Base-by-base conservation (phyloP, 2,888 invertebrate species). In the Lathronympha strigana region DNA sequence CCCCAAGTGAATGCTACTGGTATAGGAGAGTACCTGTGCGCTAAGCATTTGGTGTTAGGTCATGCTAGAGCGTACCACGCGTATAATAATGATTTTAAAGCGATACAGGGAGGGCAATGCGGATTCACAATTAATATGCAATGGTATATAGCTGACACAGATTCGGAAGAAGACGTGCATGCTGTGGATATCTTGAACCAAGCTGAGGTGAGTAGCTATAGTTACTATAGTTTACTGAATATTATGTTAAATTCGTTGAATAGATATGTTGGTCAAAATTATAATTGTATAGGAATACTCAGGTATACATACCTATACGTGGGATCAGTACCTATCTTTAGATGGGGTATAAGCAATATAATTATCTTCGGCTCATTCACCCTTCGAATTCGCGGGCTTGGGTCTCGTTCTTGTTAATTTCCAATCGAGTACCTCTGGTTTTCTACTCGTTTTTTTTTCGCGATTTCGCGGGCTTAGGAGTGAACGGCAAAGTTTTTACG, bases 41-140 rank as follows among this genome's bases (percentile, higher is more conserved):
- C 86, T 1, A 93, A 93, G 71, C 93, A 91, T 53, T 71, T 94
- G 58, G 74, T 94, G 2, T 73, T 90, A 63, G 92, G 94, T 0
- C 94, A 95, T 75, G 93, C 93, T 0, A 86, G 79, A 63, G 93
- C 91, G 0, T 94, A 93, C 71, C 83, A 85, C 23, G 67, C 93
- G 9, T 94, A 93, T 72, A 75, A 93, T 38, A 72, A 77, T 0
- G 78, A 85, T n/a, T 93, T 84, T 72, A 82, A 77, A 70, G 21
- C 70, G 0, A 63, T 66, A 36, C 84, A 87, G 69, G 67, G 67
- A 49, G 73, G 72, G 68, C 57, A 64, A 45, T 61, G 84, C 33
- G 78, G 81, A 11, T 73, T 86, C 4, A 76, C 80, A 4, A 57
- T 80, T n/a, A 78, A 76, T 61, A 61, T 72, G 5, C 40, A 60